Evolutionary conservation across 2,888 invertebrate genomes (phyloP).

Genomic region (Papilio demoleus): DNA sequence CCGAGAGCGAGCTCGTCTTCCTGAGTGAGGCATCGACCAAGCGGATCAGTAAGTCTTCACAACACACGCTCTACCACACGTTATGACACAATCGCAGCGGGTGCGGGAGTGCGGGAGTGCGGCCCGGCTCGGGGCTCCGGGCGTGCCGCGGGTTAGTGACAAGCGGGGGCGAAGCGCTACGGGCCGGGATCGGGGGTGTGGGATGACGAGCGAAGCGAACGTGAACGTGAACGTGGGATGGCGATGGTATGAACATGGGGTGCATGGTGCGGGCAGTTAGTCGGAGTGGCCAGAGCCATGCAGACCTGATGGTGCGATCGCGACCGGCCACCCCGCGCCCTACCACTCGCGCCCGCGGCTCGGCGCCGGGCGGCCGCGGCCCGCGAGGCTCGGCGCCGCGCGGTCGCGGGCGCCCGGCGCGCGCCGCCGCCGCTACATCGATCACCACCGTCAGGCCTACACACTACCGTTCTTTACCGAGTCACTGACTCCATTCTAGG

Average conservation of each 20-base stretch:
- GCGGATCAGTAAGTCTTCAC: constrained; percentile 69
- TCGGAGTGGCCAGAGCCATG: constrained; percentile 72
- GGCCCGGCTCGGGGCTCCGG: constrained; percentile 60
- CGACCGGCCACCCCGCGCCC: constrained; percentile 51
- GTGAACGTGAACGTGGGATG: constrained; percentile 49
- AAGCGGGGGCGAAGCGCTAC: constrained; percentile 68
- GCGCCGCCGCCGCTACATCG: constrained; percentile 62
- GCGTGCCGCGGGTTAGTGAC: constrained; percentile 68
- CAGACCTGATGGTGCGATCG: constrained; percentile 78
- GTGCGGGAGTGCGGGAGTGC: constrained; percentile 50
- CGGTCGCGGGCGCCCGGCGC: too few relatives aligned
- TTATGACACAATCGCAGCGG: constrained; percentile 19
- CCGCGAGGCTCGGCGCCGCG: too few relatives aligned
- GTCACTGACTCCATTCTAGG: constrained; percentile 80
- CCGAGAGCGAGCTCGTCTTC: constrained; percentile 82
- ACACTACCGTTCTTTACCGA: constrained; percentile 80
- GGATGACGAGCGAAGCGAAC: constrained; percentile 71
- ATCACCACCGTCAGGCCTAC: constrained; percentile 80
- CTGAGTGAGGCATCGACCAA: constrained; percentile 73
- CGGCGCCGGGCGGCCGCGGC: too few relatives aligned
- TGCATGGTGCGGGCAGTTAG: constrained; percentile 66
- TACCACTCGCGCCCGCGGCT: constrained; percentile 45
- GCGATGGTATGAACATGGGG: constrained; percentile 57
- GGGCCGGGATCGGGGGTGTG: constrained; percentile 61
- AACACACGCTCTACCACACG: constrained; percentile 36